These are phyloP conservation scores for Calliphora vicina DNA, from an alignment of 1,140 invertebrate genomes.

Conservation along the genomic window DNA sequence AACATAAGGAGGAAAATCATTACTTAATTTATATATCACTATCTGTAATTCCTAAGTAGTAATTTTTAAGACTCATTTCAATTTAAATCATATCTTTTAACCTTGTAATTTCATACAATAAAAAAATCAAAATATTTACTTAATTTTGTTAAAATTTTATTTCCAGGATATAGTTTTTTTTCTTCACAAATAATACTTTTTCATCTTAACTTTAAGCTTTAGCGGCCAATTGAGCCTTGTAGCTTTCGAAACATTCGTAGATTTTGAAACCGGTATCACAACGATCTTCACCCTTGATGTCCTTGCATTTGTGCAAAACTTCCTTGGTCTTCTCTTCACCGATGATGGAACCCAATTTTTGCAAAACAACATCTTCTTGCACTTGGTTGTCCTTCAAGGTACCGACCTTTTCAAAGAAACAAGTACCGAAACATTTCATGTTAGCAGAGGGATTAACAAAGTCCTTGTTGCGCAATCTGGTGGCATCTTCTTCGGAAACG, in stretches of 20 bases:
- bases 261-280: constrained; percentile 35
- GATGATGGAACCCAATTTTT: neutral
- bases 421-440: constrained; percentile 33
- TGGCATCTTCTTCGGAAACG: constrained; percentile 4
- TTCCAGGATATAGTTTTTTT: no score
- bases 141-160: no score
- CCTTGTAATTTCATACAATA: no score
- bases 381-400: neutral
- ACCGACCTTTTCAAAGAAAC: constrained; percentile 20
- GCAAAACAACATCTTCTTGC: constrained; percentile 12
- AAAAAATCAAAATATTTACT: no score
- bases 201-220: neutral
- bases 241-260: constrained; percentile 28
- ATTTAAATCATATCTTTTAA: no score
- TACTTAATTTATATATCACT: no score
- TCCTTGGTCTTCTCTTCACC: constrained; percentile 12
- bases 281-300: constrained; percentile 22
- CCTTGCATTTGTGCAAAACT: constrained; percentile 28
- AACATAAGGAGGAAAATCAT: no score
- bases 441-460: neutral
- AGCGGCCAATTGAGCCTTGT: neutral
- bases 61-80: no score
- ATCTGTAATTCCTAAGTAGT: no score
- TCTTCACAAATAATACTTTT: neutral
- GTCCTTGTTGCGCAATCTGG: constrained; percentile 6